Evolutionary conservation across 2,113 vertebrate species (phyloP), one percentile per base, ranked within the genome.

Genomic region (Egretta garzetta): DNA sequence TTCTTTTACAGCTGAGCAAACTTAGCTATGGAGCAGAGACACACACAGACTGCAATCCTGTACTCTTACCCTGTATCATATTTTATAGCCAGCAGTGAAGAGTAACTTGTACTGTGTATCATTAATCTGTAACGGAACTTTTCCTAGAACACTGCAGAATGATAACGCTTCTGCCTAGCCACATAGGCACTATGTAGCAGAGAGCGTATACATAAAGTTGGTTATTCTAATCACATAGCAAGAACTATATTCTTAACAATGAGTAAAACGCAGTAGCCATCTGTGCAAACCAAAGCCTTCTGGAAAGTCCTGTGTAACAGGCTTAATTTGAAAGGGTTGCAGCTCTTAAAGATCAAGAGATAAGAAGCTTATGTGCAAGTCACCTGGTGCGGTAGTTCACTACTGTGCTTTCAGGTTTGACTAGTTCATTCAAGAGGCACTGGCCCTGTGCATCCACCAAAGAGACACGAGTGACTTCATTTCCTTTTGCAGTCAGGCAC

Each of bases 361-460:
- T n/a, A 37, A 32, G n/a, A n/a, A 63, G 13, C 27, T 30, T 6
- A 2, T 10, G 66, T 67, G 62, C 39, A 39, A 82, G 90, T 70
- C 98, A 99, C 99, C 96, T 98, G 88, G 99, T 99, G 74, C 98
- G 94, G 96, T 99, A 99, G 98, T 99, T 90, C 26, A 98, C 7
- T 88, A 99, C 98, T 4, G n/a, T 85, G 72, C 96, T 97, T 53
- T 96, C 92, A 7, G 99, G 99, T 90, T 98, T 99, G 79, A 99
- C 98, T 12, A 99, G 97, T 4, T 99, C 98, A 7, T 99, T 98
- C 97, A 99, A 83, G 45, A 99, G 32, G 96, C 99, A 99, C 9
- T 12, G 94, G 3, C 99, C 99, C 47, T 18, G 75, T 3, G 98
- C 96, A 86, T 99, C 98, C 97, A 99, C 99, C 96, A 99, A 4